Conservation (phyloP, 2,113 vertebrate species). For the Rhadina sibilatrix region DNA sequence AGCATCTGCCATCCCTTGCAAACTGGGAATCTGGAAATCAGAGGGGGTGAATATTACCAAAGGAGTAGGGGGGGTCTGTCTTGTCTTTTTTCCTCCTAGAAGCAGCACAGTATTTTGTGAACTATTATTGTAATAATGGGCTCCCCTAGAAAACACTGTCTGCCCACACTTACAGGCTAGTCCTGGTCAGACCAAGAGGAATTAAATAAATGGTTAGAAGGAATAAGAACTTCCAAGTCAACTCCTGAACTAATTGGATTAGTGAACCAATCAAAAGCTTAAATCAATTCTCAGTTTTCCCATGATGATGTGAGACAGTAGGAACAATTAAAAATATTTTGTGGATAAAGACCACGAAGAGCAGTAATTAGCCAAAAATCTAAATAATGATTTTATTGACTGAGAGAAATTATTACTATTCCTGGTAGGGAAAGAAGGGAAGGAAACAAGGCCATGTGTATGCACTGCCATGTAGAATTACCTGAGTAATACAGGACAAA, state of each 20-base stretch:
- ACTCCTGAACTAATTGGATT: background rate
- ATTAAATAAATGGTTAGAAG: background rate
- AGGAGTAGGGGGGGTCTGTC: background rate
- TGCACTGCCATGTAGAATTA: rapidly evolving
- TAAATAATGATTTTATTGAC: background rate
- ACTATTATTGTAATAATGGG: background rate
- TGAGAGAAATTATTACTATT: background rate
- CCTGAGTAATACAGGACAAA: background rate
- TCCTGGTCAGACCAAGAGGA: background rate
- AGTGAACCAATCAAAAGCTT: background rate
- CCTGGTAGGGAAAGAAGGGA: background rate
- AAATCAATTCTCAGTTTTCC: background rate
- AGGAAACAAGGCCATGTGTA: rapidly evolving
- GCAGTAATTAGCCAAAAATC: background rate
- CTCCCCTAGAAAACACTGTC: background rate
- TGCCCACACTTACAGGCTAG: background rate
- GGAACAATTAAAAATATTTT: background rate
- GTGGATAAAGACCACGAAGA: background rate
- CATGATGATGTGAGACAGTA: background rate
- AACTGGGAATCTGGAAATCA: background rate
- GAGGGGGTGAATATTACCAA: background rate
- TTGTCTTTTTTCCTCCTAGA: background rate
- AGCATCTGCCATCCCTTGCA: background rate
- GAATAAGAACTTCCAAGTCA: background rate
- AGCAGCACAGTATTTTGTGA: background rate